Percentiles rank a stretch among this genome's conserved stretches.
Conservation (phyloP, 2,888 invertebrate species). For the Amphiduros pacificus region DNA sequence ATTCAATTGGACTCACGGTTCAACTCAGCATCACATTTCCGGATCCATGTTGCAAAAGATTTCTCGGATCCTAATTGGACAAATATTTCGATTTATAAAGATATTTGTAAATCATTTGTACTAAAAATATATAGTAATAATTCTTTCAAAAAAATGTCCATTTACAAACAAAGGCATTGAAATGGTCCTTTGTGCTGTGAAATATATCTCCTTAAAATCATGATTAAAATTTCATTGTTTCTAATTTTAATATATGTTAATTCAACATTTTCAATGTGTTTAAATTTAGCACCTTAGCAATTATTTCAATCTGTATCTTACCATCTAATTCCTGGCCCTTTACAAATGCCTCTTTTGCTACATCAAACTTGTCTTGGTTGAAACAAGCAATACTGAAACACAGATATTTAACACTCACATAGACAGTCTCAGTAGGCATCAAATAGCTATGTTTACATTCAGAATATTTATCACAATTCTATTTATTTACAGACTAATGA, state of each 20-base stretch:
- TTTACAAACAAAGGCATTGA: too few species aligned
- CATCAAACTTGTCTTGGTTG: conserved; percentile 37
- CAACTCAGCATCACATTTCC: conserved; percentile 46
- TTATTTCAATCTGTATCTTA: not conserved
- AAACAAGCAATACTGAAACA: conserved; percentile 20
- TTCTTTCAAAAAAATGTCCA: not conserved
- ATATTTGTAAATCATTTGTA: not conserved
- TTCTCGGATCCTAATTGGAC: conserved; percentile 26
- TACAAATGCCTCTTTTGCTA: conserved; percentile 41
- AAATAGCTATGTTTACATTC: too few species aligned
- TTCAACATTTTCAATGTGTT: too few species aligned
- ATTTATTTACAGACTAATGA: not conserved
- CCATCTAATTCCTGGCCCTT: conserved; percentile 37
- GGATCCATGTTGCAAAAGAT: conserved; percentile 41
- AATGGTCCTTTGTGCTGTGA: too few species aligned
- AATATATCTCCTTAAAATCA: too few species aligned
- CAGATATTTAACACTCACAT: not conserved
- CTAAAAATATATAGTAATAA: not conserved
- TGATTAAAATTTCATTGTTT: too few species aligned
- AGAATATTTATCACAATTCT: too few species aligned
- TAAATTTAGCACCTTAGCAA: too few species aligned
- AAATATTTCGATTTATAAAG: not conserved
- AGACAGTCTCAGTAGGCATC: not conserved
- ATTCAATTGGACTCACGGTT: conserved; percentile 35
- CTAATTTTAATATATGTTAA: too few species aligned